Conservation (phyloP, 2,113 vertebrate genomes). For the Glareola pratincola region DNA sequence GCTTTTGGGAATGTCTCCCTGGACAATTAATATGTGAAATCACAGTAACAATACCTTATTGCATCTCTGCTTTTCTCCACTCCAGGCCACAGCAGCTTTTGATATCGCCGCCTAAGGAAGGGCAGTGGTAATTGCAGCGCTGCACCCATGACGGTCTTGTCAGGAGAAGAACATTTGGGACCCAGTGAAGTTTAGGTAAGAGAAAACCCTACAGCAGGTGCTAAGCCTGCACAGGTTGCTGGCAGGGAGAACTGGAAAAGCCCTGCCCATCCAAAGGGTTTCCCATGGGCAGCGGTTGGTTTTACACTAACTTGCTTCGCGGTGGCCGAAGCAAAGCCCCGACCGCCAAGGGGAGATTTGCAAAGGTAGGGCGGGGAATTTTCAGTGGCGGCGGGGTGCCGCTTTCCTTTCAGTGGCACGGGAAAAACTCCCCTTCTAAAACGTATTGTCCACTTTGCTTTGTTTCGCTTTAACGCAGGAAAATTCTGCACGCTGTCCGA, state of each 20-base stretch:
- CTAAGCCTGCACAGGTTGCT: not conserved
- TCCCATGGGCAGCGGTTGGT: not conserved
- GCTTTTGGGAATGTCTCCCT: not conserved
- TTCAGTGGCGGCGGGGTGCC: not conserved
- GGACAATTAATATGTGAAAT: not conserved
- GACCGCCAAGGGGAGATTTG: not conserved
- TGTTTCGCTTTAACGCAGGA: not conserved
- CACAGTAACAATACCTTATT: not conserved
- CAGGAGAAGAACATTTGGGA: not conserved
- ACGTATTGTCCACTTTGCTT: accelerated
- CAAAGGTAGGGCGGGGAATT: not conserved
- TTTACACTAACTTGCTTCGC: not conserved
- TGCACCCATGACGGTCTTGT: not conserved
- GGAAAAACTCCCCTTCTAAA: not conserved
- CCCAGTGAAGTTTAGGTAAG: not conserved
- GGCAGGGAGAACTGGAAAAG: not conserved
- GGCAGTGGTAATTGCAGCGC: not conserved
- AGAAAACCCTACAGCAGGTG: not conserved
- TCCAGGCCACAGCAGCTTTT: not conserved
- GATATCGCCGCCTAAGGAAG: accelerated
- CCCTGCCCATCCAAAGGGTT: not conserved
- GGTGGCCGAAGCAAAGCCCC: not conserved
- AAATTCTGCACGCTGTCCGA: not conserved
- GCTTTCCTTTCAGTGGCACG: not conserved
- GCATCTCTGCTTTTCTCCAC: not conserved